Base-by-base conservation (phyloP, 2,888 invertebrate genomes). In the Athalia circularis region DNA sequence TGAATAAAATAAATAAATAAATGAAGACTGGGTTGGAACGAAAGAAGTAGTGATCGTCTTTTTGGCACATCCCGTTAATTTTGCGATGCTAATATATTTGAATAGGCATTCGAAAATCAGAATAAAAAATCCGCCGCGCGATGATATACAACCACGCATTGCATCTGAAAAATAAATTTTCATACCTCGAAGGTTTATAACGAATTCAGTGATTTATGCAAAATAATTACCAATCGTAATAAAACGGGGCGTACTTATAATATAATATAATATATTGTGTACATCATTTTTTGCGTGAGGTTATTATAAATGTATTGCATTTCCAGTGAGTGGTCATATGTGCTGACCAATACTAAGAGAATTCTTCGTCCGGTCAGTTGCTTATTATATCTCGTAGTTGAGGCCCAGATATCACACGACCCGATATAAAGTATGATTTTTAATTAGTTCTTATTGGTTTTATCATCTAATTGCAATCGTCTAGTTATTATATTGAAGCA, bases 281-380 rank as follows among this genome's bases (percentile, higher is more conserved):
- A 29, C 54, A 9, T 64, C 1, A 8, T 7, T 29, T 7, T 43
- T 64, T 65, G 9, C 45, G 72, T 4, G 47, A 15, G 45, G 57
- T 43, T 59, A 13, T 59, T 68, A 11, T 43, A 68, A 50, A 72
- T 59, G 62, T 47, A 88, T 89, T 88, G 86, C 85, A 86, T 89
- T 90, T 90, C 89, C 90, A 87, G 86, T 89, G 84, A 86, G 83
- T 88, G 88, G 83, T 87, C 88, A 89, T 89, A 88, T 88, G 84
- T 89, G 89, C 86, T 88, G 87, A 87, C 84, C 86, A 86, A 85
- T 86, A 87, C 84, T 86, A 29, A 29, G 29, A 86, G 80, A 82
- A 43, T 62, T 59, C 79, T 65, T 65, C 54, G 59, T 67, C 47
- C 29, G 47, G n/a, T 65, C 74, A 43, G 48, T 29, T 68, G 52